Conservation (phyloP, 2,888 invertebrate species). For the Laothoe populi region DNA sequence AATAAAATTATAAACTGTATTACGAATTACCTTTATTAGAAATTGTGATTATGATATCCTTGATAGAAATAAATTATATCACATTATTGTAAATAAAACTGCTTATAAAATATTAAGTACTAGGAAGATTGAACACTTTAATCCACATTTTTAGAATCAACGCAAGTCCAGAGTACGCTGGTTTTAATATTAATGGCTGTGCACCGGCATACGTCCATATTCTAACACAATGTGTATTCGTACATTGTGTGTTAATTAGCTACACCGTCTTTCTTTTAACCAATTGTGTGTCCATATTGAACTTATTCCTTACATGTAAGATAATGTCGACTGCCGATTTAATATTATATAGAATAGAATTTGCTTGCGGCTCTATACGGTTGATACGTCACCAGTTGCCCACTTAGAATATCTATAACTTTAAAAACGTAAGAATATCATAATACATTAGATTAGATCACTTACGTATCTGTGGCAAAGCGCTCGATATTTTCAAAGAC, state of each 20-base stretch:
- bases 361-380: not conserved
- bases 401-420: too few relatives aligned
- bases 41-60: not conserved
- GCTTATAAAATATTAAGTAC: not conserved
- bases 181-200: constrained; percentile 42
- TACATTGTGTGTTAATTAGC: constrained; percentile 47
- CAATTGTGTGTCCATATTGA: constrained; percentile 13
- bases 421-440: too few relatives aligned
- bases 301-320: constrained; percentile 7
- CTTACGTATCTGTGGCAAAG: too few relatives aligned
- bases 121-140: constrained; percentile 1
- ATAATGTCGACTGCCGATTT: not conserved
- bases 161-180: not conserved
- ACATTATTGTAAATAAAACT: not conserved
- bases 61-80: too few relatives aligned
- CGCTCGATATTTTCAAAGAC: too few relatives aligned
- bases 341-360: not conserved
- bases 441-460: too few relatives aligned
- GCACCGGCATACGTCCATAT: constrained; percentile 29
- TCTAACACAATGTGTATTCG: constrained; percentile 34
- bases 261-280: constrained; percentile 8
- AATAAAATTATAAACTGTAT: too few relatives aligned
- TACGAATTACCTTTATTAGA: too few relatives aligned
- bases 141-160: not conserved
- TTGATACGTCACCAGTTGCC: too few relatives aligned